Evolutionary conservation across 53 echinoderm and acorn worm species (phyloP).

Genomic region (Crossaster papposus): DNA sequence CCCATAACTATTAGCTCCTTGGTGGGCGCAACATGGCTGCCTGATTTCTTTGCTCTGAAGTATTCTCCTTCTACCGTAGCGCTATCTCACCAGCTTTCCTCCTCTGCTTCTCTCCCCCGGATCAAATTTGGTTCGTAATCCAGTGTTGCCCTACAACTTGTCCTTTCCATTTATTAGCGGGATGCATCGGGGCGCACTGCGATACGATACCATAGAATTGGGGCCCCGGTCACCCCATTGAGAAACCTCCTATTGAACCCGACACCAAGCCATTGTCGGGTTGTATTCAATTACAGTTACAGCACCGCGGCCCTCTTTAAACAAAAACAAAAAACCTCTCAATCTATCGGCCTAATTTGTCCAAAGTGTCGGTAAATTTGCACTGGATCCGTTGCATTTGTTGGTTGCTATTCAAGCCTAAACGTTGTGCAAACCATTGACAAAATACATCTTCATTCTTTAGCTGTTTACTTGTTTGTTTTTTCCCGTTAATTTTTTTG

Average conservation of each 20-base stretch:
- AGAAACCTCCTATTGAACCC: not conserved
- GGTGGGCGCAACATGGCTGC: not conserved
- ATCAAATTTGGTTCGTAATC: not conserved
- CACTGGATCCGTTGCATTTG: constrained; percentile 1
- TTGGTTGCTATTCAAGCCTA: not conserved
- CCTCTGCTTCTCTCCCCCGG: not conserved
- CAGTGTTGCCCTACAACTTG: constrained; percentile 7
- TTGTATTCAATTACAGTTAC: not conserved
- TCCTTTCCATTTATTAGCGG: not conserved
- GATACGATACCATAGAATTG: not conserved
- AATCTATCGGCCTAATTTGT: not conserved
- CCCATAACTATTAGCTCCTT: not conserved
- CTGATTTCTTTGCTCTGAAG: not conserved
- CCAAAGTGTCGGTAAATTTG: constrained; percentile 21
- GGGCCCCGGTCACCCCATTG: constrained; percentile 1
- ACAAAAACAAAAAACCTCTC: not conserved
- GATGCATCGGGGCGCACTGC: not conserved
- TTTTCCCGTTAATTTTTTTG: too few relatives aligned
- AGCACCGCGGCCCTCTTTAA: not conserved
- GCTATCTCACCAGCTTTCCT: not conserved
- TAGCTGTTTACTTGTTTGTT: too few relatives aligned
- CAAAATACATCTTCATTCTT: too few relatives aligned
- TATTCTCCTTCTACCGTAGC: not conserved
- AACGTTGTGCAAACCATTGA: too few relatives aligned
- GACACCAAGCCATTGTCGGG: constrained; percentile 4